Base-by-base conservation (phyloP, 2,797 vertebrate genomes). In the Lacerta agilis region DNA sequence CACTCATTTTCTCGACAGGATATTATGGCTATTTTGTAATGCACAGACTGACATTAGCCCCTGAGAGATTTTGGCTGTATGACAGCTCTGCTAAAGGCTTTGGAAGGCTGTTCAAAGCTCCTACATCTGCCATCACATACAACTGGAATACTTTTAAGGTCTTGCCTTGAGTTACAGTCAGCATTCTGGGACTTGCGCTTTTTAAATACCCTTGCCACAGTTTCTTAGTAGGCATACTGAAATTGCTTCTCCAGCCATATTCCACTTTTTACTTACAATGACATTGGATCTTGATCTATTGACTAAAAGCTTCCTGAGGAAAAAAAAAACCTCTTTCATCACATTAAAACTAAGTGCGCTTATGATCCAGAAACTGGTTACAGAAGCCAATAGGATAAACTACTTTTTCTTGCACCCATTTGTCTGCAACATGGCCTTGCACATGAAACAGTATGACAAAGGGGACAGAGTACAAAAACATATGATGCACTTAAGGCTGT, bases 271-370 rank as follows among this genome's bases (percentile, higher is more conserved):
- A 2, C 17, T 27, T 58, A 61, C 27, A 84, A 41, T 75, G 33
- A 36, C 90, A 90, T 90, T 92, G 90, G 27, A 72, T 90, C 67
- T 90, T 94, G 61, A 88, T 92, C 87, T 94, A 86, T 85, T 91
- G 80, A 58, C 88, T 76, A 43, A 87, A 88, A 90, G 45, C 73
- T 80, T 81, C 66, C 23, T 55, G 71, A n/a, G n/a, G n/a, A n/a
- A n/a, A 6, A 29, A 10, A n/a, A 75, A 25, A 0, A 3, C 13
- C 49, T 25, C 10, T 41, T 82, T 45, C 27, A 36, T 7, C 78
- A 27, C 38, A 78, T 3, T 86, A 45, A 86, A 33, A 80, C 36
- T 15, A 33, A 45, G 38, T 76, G 49, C 13, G 11, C 33, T 61
- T 58, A 25, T 61, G 55, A 61, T 15, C 8, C 33, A 17, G 15